phyloP scores from a whole-genome alignment of 2,113 vertebrate genomes.

The Cynocephalus volans region DNA sequence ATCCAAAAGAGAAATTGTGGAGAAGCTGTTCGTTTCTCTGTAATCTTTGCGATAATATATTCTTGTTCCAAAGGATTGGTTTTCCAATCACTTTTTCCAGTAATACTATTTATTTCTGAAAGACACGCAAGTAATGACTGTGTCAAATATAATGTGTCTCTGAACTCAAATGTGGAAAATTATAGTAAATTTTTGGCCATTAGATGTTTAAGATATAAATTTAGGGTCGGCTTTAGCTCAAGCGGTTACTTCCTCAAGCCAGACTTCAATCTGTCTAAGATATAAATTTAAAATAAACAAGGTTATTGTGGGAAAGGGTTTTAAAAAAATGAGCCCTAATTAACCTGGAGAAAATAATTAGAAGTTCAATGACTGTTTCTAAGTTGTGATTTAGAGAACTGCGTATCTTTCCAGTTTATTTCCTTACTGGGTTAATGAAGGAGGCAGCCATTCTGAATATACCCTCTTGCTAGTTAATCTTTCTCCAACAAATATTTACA shows the following conservation, averaged over 20 bases:
- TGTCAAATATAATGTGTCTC: neutral
- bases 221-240: too few species aligned
- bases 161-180: neutral
- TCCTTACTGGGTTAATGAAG: conserved; percentile 11
- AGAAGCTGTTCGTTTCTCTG: neutral
- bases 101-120: conserved; percentile 23
- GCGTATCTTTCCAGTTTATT: neutral
- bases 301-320: neutral
- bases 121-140: neutral
- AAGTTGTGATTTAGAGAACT: neutral
- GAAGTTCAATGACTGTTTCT: neutral
- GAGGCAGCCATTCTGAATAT: neutral
- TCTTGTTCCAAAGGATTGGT: neutral
- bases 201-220: neutral
- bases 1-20: neutral
- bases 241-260: too few species aligned
- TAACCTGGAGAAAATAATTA: neutral
- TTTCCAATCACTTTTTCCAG: neutral
- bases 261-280: too few species aligned
- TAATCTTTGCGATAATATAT: neutral
- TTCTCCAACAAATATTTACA: conserved; percentile 61
- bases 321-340: neutral
- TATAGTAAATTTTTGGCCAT: neutral
- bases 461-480: conserved; percentile 35
- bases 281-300: neutral